Base-by-base conservation (phyloP, 2,888 invertebrate genomes). In the Eristalinus sepulchralis region DNA sequence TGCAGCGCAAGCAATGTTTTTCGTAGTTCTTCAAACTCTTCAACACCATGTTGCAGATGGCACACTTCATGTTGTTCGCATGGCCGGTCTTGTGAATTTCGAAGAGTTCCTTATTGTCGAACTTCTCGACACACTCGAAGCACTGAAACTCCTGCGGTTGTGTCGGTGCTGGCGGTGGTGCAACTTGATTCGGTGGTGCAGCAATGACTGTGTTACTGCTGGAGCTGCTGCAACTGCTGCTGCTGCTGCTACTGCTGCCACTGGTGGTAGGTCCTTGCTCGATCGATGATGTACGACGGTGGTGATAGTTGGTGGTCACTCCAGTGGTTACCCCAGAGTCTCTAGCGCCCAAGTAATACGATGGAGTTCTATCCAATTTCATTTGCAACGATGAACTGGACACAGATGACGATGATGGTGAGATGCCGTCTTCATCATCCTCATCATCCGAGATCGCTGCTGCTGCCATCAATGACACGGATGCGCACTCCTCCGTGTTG, bases 1-100 rank as follows among this genome's bases (percentile, higher is more conserved):
- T 92, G 89, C 92, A 92, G 20, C 93, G 91, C 36, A 92, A 85
- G 85, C 93, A 92, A 73, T 92, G 92, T 83, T 92, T 92, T 80
- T 93, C 92, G 59, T 92, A 92, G 89, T 92, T 93, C 84, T 93
- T 92, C 0, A 92, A 79, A 20, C 92, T 92, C 78, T 92, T 92
- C 13, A 92, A 82, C 0, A 92, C 92, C 92, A 92, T 92, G 82
- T 92, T 93, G 88, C 92, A 92, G 71, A 92, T 92, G 89, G 92
- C 91, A 89, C 92, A 92, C 75, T 92, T 92, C 92, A 93, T 92
- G 67, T 92, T 92, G 88, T 92, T 92, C 36, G 91, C 90, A 88
- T 92, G 92, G 0, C 93, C 92, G 20, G 92, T 91, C 81, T 92
- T 91, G 89, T 92, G 92, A 36, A 92, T 92, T 55, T 92, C 92